These are phyloP conservation scores for Camptogramma bilineatum DNA, from an alignment of 2,888 invertebrate species.

Conservation along the genomic window DNA sequence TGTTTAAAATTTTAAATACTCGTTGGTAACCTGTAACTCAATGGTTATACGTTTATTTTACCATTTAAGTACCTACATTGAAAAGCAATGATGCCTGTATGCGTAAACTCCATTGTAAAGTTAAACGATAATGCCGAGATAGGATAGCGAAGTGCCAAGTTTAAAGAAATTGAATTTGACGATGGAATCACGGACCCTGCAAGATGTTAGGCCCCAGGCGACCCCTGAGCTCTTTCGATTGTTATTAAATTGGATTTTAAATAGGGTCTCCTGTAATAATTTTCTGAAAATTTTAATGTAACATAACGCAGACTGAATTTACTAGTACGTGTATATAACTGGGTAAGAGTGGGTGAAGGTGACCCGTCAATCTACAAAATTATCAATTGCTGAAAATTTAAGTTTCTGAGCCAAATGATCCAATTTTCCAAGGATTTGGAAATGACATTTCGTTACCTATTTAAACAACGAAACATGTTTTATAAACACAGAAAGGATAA, in stretches of 20 bases:
- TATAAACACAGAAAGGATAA: conserved; percentile 34
- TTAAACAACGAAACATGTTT: neutral
- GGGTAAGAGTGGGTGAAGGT: neutral
- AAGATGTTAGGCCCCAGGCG: conserved; percentile 30
- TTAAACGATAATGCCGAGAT: neutral
- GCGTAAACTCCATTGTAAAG: conserved; percentile 20
- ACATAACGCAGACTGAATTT: neutral
- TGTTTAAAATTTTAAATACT: too few relatives aligned
- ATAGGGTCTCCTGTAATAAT: conserved; percentile 34
- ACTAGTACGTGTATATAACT: neutral
- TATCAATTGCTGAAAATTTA: neutral
- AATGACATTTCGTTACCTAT: too few relatives aligned
- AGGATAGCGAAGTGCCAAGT: conserved; percentile 30
- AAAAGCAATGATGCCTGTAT: neutral
- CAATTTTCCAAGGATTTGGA: too few relatives aligned
- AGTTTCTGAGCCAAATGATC: too few relatives aligned
- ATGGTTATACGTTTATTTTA: too few relatives aligned
- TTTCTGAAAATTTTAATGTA: conserved; percentile 13
- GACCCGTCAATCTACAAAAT: neutral
- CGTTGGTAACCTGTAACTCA: too few relatives aligned
- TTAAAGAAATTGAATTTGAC: conserved; percentile 41
- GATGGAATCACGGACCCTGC: conserved; percentile 31
- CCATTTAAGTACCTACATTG: neutral
- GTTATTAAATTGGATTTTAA: conserved; percentile 56
- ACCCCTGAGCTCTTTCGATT: conserved; percentile 46